Evolutionary conservation across 2,888 invertebrate species (phyloP), one percentile per base, ranked within the genome.

Genomic region (Andrena camellia): DNA sequence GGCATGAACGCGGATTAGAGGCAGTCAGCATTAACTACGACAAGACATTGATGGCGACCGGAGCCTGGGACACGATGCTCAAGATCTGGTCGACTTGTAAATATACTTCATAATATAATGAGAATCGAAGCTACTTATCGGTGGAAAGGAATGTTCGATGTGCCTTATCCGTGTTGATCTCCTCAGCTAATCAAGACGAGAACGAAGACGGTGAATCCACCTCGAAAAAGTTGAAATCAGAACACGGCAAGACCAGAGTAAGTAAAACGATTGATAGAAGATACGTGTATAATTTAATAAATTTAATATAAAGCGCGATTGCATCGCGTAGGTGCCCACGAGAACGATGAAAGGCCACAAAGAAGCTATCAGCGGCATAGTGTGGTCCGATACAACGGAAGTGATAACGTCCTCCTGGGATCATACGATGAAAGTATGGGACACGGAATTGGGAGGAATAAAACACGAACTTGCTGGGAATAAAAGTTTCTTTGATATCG

Each of bases 351-450:
- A 97, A 93, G 99, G 99, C 0, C 99, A 99, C 93, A 96, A 97
- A 83, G 99, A 99, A 94, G 97, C 97, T 17, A 96, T 99, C 23
- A 97, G 98, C 0, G 96, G 97, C 0, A 96, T 97, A 0, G 96
- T 96, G 73, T 99, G 99, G 99, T 96, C 97, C 89, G 97, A 97
- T 88, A 95, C 95, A 76, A 95, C 96, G 86, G 97, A 97, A 84
- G 95, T 99, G 2, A 95, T 98, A 8, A 98, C 99, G 0, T 96
- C 97, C 71, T 98, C 99, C 0, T 99, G 98, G 98, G 99, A 99
- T 95, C 99, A 99, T 93, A 97, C 99, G 0, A 95, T 99, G 20
- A 97, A 98, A 93, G 93, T 99, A 8, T 99, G 99, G 99, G 99
- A 99, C 94, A 95, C 97, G 62, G 97, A 98, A 91, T 94, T 97